These are phyloP conservation scores for Oceanites oceanicus DNA, from an alignment of 2,113 vertebrate species.

Conservation along the genomic window DNA sequence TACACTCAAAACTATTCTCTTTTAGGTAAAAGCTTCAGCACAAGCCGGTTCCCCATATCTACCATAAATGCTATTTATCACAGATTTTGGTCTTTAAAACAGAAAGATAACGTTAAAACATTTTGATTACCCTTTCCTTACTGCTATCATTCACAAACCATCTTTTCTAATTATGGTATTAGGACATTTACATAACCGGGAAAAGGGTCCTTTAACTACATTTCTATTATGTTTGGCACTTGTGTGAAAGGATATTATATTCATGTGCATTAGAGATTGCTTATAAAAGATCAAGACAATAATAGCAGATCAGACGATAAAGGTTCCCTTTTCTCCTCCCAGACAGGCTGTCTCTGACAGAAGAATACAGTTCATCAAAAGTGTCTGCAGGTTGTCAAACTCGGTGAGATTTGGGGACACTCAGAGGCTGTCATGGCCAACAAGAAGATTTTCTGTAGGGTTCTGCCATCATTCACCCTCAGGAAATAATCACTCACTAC, in stretches of 20 bases:
- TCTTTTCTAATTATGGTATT: conserved; percentile 81
- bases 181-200: conserved; percentile 80
- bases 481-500: conserved; percentile 90
- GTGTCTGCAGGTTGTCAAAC: conserved; percentile 97
- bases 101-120: conserved; percentile 73
- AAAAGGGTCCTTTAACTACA: conserved; percentile 78
- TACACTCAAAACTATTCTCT: conserved; percentile 67
- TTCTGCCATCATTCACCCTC: conserved; percentile 89
- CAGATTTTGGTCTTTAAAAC: conserved; percentile 73
- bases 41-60: conserved; percentile 52
- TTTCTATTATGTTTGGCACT: conserved; percentile 85
- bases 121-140: conserved; percentile 76
- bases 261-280: conserved; percentile 84
- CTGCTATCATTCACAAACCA: conserved; percentile 74
- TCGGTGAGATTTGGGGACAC: conserved; percentile 80
- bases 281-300: conserved; percentile 88
- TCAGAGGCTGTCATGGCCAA: conserved; percentile 86
- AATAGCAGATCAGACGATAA: conserved; percentile 85
- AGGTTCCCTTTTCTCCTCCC: conserved; percentile 83
- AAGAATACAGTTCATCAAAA: conserved; percentile 89
- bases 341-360: conserved; percentile 87
- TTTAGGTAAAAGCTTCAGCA: conserved; percentile 69
- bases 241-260: conserved; percentile 85
- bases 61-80: conserved; percentile 70
- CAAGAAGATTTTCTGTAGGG: conserved; percentile 91